Percentiles rank a stretch among this genome's conserved stretches.
These are phyloP conservation scores for Arctia plantaginis DNA, from an alignment of 2,888 invertebrate genomes.

Conservation along the genomic window DNA sequence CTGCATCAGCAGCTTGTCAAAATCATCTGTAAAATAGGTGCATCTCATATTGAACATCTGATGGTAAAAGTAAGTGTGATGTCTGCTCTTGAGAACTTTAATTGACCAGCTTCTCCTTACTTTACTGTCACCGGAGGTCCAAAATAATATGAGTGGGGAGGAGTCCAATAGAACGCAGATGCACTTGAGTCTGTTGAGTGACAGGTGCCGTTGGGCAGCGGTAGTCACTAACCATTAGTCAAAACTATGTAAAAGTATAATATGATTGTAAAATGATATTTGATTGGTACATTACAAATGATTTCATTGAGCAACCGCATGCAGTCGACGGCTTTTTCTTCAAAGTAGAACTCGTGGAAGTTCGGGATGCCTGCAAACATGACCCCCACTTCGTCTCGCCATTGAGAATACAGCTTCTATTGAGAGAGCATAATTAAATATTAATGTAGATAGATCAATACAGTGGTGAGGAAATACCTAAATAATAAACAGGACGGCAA, in stretches of 20 bases:
- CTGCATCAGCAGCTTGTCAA: slow-evolving; percentile 95
- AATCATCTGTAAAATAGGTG: slow-evolving; percentile 89
- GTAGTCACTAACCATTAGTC: no score
- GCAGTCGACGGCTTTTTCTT: slow-evolving; percentile 99
- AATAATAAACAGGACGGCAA: background rate
- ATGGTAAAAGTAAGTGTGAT: background rate
- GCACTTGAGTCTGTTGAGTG: no score
- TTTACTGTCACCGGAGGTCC: no score
- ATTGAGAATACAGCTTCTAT: slow-evolving; percentile 93
- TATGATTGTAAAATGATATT: background rate
- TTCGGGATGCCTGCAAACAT: slow-evolving; percentile 99
- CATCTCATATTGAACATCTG: background rate
- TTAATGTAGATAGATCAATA: background rate
- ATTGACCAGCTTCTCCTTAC: no score
- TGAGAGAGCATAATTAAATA: slow-evolving; percentile 2
- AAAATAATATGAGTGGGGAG: no score
- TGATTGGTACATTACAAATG: slow-evolving; percentile 90
- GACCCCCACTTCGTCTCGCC: slow-evolving; percentile 95
- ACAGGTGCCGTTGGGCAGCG: no score
- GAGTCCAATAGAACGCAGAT: no score
- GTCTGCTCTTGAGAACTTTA: background rate
- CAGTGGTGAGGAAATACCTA: background rate
- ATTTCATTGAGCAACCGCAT: slow-evolving; percentile 99
- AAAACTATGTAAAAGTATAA: background rate
- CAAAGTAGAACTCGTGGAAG: slow-evolving; percentile 99